Conservation (phyloP, 2,888 invertebrate genomes). For the Folsomia candida region DNA sequence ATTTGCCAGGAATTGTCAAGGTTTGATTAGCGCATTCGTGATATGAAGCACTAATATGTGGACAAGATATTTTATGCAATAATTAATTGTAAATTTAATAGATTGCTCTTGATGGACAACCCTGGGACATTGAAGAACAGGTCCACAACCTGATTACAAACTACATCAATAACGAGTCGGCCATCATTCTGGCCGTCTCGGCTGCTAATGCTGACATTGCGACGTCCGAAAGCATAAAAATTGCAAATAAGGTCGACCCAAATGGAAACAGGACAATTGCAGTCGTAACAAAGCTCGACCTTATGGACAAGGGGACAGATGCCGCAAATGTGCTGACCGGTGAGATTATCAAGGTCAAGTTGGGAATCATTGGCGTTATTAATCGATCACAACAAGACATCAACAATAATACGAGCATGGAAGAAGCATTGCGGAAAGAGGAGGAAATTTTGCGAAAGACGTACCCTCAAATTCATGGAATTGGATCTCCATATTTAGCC, state of each 20-base stretch:
- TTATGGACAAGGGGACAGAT: conserved; percentile 98
- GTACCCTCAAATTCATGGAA: conserved; percentile 94
- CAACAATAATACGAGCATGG: conserved; percentile 53
- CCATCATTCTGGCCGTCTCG: conserved; percentile 94
- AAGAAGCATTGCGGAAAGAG: conserved; percentile 89
- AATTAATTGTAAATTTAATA: conserved; percentile 1
- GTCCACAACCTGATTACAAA: conserved; percentile 83
- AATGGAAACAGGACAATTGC: conserved; percentile 90
- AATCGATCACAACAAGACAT: conserved; percentile 96
- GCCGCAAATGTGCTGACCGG: conserved; percentile 97
- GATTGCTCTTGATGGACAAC: conserved; percentile 93
- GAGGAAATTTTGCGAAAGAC: conserved; percentile 88
- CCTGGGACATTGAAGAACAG: conserved; percentile 93
- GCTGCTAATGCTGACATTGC: conserved; percentile 99
- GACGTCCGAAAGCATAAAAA: conserved; percentile 93
- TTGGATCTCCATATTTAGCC: conserved; percentile 86
- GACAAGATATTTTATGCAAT: no score
- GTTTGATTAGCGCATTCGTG: conserved; percentile 46
- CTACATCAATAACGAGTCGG: conserved; percentile 93
- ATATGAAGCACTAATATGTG: no score
- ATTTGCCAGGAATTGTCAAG: conserved; percentile 97
- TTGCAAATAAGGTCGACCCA: conserved; percentile 93
- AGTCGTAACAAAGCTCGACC: conserved; percentile 95
- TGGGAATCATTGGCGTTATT: conserved; percentile 97
- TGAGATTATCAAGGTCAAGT: conserved; percentile 92